phyloP scores from a whole-genome alignment of 2,113 vertebrate species.

The Lamprotornis superbus region DNA sequence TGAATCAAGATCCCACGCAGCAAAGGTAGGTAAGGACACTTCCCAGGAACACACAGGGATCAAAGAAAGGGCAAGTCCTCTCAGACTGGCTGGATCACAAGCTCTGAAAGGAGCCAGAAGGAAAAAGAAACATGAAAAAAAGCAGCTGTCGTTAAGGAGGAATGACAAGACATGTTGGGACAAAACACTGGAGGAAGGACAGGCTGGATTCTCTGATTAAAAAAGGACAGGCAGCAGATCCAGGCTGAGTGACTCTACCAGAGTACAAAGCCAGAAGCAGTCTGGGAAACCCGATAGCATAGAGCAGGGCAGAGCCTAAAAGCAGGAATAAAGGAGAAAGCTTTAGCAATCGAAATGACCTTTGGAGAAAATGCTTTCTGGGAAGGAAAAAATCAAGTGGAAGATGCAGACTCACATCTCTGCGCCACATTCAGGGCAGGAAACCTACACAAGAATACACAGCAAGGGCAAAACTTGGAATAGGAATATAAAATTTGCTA shows the following conservation, averaged over 20 bases:
- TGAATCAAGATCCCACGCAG: neutral
- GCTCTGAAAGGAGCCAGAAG: neutral
- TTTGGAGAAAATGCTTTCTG: neutral
- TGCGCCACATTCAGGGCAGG: rapidly evolving
- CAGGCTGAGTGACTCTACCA: rapidly evolving
- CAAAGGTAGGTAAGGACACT: neutral
- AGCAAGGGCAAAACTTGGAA: neutral
- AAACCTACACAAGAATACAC: neutral
- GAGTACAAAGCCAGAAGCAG: neutral
- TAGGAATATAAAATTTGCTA: neutral
- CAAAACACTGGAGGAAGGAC: conserved; percentile 6
- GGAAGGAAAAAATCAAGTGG: neutral
- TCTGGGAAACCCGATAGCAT: neutral
- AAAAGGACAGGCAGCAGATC: neutral
- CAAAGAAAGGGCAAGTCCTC: conserved; percentile 21
- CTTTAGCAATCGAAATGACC: neutral
- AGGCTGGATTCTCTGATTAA: neutral
- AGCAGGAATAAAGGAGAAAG: neutral
- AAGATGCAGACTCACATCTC: neutral
- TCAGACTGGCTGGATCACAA: neutral
- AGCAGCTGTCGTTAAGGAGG: neutral
- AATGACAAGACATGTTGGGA: neutral
- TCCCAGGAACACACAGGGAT: neutral
- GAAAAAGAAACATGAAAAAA: neutral
- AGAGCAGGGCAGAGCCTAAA: neutral